Conservation (phyloP, 2,113 vertebrate genomes). For the Struthio camelus region DNA sequence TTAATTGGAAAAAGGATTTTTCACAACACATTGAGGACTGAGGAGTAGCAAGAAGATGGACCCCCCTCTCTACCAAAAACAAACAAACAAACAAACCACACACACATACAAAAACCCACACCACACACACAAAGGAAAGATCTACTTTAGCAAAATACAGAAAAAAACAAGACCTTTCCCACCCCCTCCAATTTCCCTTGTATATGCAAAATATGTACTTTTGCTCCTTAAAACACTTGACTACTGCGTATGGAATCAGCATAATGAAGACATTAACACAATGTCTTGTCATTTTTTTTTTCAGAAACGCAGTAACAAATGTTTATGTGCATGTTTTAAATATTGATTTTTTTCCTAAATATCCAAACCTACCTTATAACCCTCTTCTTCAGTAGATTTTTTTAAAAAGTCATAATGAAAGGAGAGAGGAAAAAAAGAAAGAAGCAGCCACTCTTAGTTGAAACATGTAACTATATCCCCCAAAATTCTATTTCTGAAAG, state of each 20-base stretch:
- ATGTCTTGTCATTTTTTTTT: not conserved
- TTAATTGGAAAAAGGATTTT: conserved; percentile 9
- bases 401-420: conserved; percentile 7
- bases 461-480: not conserved
- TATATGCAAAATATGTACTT: not conserved
- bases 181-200: not conserved
- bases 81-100: not conserved
- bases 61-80: not conserved
- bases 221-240: not conserved
- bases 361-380: conserved; percentile 25
- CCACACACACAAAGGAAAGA: not conserved
- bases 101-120: not conserved
- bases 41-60: not conserved
- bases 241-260: not conserved
- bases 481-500: conserved; percentile 34
- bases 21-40: not conserved
- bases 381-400: conserved; percentile 3
- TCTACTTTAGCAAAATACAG: not conserved
- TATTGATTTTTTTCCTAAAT: not conserved
- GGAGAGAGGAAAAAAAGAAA: not conserved
- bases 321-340: not conserved
- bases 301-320: not conserved
- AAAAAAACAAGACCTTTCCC: not conserved
- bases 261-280: not conserved
- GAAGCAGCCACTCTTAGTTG: not conserved